A percentile compares a stretch with the other conserved stretches of the same genome.
Conservation (phyloP, 2,797 vertebrate species). For the Chaenodraco wilsoni region DNA sequence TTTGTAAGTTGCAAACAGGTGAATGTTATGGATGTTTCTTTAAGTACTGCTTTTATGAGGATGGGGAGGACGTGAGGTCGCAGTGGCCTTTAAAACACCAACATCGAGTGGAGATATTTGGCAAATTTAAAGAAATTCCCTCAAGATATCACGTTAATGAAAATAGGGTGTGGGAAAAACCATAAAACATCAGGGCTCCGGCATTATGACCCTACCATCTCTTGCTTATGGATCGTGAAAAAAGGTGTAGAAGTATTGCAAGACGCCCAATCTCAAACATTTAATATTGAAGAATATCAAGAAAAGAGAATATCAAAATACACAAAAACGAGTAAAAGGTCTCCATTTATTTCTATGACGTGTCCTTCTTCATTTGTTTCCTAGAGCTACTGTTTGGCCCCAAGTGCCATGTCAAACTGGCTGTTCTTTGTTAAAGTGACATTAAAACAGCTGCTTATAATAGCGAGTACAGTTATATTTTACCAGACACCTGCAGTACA, state of each 20-base stretch:
- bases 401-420: not conserved
- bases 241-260: not conserved
- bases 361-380: constrained; percentile 7
- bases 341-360: not conserved
- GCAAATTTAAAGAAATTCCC: no score
- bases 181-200: no score
- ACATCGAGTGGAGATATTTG: no score
- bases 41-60: no score
- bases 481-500: not conserved
- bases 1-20: no score
- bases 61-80: no score
- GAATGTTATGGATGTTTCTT: no score
- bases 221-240: not conserved
- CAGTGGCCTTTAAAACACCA: no score
- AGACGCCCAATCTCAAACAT: not conserved
- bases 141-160: no score
- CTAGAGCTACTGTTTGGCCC: not conserved
- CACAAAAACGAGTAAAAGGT: not conserved
- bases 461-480: not conserved
- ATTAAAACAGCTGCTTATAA: constrained; percentile 6
- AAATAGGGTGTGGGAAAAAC: no score
- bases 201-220: no score
- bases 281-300: not conserved
- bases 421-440: not conserved
- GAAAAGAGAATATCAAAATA: not conserved